Conservation (phyloP, 30 jellyfish, hydroid and myxozoan genomes). For the Cassiopea andromeda region DNA sequence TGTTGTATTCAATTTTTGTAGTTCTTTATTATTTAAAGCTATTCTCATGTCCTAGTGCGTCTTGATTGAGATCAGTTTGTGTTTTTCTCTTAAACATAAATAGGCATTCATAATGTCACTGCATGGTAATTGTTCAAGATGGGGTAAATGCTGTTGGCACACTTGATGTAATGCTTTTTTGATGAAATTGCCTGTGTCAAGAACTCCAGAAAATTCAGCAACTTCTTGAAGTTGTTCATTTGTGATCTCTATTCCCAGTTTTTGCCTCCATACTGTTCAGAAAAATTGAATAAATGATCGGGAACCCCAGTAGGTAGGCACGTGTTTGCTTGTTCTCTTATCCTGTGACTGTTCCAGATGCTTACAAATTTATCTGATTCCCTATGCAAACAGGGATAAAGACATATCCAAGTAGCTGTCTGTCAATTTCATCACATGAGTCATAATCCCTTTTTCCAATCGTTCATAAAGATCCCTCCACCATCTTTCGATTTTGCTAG, state of each 20-base stretch:
- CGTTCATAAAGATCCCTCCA: slow-evolving; percentile 44
- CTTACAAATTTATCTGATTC: not conserved
- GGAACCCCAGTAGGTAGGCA: not conserved
- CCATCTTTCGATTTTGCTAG: slow-evolving; percentile 42
- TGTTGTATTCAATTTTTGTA: too few species aligned
- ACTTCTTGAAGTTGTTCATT: not conserved
- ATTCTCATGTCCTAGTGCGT: too few species aligned
- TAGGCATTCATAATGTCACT: too few species aligned
- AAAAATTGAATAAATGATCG: not conserved
- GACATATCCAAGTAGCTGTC: not conserved
- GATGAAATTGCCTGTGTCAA: too few species aligned
- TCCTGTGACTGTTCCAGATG: not conserved
- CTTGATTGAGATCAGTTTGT: too few species aligned
- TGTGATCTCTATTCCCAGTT: not conserved
- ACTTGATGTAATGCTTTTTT: too few species aligned
- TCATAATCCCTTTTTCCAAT: not conserved
- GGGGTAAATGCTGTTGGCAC: too few species aligned
- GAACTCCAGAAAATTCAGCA: too few species aligned
- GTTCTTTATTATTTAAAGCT: too few species aligned
- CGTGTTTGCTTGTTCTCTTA: not conserved
- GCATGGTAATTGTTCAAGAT: too few species aligned
- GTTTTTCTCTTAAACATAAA: too few species aligned
- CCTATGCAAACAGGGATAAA: not conserved
- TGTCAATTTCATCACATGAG: not conserved
- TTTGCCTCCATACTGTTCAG: not conserved